Base-by-base conservation (phyloP, 2,797 vertebrate genomes). In the Eupleurogrammus muticus region DNA sequence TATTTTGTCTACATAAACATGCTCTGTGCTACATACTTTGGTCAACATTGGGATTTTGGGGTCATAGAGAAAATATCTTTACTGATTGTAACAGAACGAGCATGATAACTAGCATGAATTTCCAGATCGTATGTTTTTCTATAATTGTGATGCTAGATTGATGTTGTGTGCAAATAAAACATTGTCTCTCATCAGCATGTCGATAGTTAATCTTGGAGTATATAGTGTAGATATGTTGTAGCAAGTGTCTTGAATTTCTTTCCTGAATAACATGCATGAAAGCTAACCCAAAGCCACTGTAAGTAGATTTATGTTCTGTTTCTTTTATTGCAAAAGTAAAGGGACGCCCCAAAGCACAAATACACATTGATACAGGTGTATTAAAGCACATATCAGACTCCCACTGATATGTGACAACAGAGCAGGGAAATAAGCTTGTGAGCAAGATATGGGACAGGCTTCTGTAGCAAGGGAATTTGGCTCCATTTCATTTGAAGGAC, bases 41-140 rank as follows among this genome's bases (percentile, higher is more conserved):
- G 55, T 80, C 36, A 70, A 54, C 44, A 75, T 74, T 81, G 53
- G 63, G 66, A 66, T 74, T 78, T 36, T 34, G 32, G 12, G 52
- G 49, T 28, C 49, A 21, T 49, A 44, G 42, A 67, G 36, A 60
- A 66, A 71, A 79, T 58, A 52, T 46, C 32, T 11, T 36, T 40
- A 56, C 38, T 76, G 70, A 74, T 73, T 62, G 48, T 57, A 72
- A 82, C 69, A 72, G 64, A 75, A 62, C 64, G 42, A 77, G 87
- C 87, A 89, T 87, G 85, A 61, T 35, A 50, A 67, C 34, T 21
- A 54, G 87, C 88, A 88, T 89, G 87, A 20, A 52, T 40, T 36
- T 44, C 17, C 56, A 51, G 47, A 53, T 57, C 10, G 17, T 76
- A 62, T 75, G 35, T 48, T 44, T 61, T 17, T 79, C 48, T 83